Evolutionary conservation across 2,797 vertebrate genomes (phyloP).

Genomic region (Chelon auratus): DNA sequence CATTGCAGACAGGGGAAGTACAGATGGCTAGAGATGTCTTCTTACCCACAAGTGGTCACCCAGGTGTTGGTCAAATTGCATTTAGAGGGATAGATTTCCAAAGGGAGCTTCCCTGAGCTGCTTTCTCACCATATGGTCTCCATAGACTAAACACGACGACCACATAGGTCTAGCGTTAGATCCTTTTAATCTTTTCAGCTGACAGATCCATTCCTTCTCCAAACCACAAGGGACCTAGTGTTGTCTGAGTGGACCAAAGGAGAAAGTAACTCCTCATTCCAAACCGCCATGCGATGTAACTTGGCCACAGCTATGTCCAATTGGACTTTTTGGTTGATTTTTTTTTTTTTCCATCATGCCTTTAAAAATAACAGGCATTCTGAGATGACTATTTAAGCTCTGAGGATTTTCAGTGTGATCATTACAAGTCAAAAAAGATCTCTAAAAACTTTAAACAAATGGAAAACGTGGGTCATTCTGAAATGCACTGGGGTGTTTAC

Average conservation of each 20-base stretch:
- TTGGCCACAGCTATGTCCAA: slow-evolving; percentile 76
- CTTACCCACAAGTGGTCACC: slow-evolving; percentile 50
- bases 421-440: slow-evolving; percentile 61
- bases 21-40: slow-evolving; percentile 34
- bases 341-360: slow-evolving; percentile 24
- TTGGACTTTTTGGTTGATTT: slow-evolving; percentile 50
- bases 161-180: slow-evolving; percentile 56
- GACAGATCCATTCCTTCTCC: slow-evolving; percentile 76
- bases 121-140: slow-evolving; percentile 57
- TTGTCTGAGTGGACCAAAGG: slow-evolving; percentile 68
- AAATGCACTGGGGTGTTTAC: slow-evolving; percentile 33
- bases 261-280: slow-evolving; percentile 65
- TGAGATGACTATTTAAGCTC: slow-evolving; percentile 48
- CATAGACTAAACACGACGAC: slow-evolving; percentile 46
- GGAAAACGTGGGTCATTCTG: slow-evolving; percentile 43
- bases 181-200: slow-evolving; percentile 73
- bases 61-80: slow-evolving; percentile 55
- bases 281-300: slow-evolving; percentile 74
- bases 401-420: slow-evolving; percentile 46
- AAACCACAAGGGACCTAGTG: slow-evolving; percentile 72
- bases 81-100: slow-evolving; percentile 39
- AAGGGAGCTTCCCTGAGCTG: slow-evolving; percentile 40
- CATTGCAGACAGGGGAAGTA: slow-evolving; percentile 54
- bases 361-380: slow-evolving; percentile 72
- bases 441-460: slow-evolving; percentile 48